Evolutionary conservation across 2,113 vertebrate species (phyloP), one percentile per base, ranked within the genome.

Genomic region (Ancistrus triradiatus): DNA sequence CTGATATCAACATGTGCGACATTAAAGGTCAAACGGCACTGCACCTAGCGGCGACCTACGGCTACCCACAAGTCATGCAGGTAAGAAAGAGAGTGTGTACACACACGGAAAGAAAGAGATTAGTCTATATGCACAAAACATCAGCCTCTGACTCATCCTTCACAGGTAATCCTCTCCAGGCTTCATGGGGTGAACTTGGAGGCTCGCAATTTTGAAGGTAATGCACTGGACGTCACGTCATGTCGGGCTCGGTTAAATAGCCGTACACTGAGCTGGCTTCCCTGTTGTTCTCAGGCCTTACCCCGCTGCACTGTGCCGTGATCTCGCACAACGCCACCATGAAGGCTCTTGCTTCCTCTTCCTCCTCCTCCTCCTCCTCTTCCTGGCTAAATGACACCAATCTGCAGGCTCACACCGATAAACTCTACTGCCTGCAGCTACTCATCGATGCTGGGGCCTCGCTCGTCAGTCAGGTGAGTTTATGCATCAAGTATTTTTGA

Each of bases 131-230:
- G 7, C 10, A 6, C 18, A 38, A 48, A 6, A 13, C 13, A 49
- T 3, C 37, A 19, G 53, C 42, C 40, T 11, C 48, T 35, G 31
- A 59, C 24, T 46, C 38, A 50, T 10, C 28, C 55, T 43, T 68
- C 49, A 33, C 55, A 94, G 92, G 87, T 83, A 11, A 81, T 93
- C 75, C 82, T 92, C 53, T 84, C 78, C 0, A 78, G 71, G 17
- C 82, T 86, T 13, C 72, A 79, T 22, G 70, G 59, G 1, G 74
- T 91, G 57, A 78, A 93, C 40, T 52, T 93, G 55, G 93, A 95
- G 71, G 85, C 90, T 63, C 85, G 91, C 53, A 91, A 95, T 74
- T 95, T 92, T 47, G 93, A 95, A 78, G 93, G 93, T 95, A 74
- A 69, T 9, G 18, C 10, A 22, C 31, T n/a, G 13, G 2, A 14